A percentile compares a stretch with the other conserved stretches of the same genome.
Conservation (phyloP, 2,888 invertebrate species). For the Agrilus cyanescens region DNA sequence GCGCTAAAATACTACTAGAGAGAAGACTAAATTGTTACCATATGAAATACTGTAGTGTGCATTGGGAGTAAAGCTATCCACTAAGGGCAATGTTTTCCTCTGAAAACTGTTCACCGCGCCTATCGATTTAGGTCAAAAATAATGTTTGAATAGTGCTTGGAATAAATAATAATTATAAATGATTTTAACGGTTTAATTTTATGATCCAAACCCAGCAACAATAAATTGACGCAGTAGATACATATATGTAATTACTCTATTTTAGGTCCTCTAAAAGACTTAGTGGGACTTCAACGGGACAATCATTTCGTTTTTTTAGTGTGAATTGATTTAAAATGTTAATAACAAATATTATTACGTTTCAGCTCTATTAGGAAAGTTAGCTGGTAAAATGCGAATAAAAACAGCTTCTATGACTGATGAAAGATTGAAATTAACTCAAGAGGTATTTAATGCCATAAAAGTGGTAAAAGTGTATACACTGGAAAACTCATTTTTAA, state of each 20-base stretch:
- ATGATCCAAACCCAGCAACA: no score
- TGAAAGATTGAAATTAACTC: constrained; percentile 76
- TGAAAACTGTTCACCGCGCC: no score
- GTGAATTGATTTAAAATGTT: constrained; percentile 30
- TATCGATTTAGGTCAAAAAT: background rate
- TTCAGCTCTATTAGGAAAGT: constrained; percentile 42
- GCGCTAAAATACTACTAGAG: no score
- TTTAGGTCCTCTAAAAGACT: no score
- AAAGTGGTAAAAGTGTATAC: constrained; percentile 62
- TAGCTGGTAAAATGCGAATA: constrained; percentile 12
- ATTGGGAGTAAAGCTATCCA: no score
- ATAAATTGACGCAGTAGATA: no score
- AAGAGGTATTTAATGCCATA: constrained; percentile 81
- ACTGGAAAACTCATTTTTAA: constrained; percentile 17
- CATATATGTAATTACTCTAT: no score
- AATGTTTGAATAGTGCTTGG: background rate
- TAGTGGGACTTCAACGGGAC: no score
- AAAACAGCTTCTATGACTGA: constrained; percentile 50
- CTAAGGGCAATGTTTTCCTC: no score
- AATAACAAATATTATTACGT: constrained; percentile 55
- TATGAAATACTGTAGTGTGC: no score
- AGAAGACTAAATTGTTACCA: no score
- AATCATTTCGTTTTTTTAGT: background rate
- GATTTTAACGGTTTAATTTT: background rate
- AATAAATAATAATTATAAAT: background rate